Base-by-base conservation (phyloP, 2,888 invertebrate species). In the Polydrusus cervinus region DNA sequence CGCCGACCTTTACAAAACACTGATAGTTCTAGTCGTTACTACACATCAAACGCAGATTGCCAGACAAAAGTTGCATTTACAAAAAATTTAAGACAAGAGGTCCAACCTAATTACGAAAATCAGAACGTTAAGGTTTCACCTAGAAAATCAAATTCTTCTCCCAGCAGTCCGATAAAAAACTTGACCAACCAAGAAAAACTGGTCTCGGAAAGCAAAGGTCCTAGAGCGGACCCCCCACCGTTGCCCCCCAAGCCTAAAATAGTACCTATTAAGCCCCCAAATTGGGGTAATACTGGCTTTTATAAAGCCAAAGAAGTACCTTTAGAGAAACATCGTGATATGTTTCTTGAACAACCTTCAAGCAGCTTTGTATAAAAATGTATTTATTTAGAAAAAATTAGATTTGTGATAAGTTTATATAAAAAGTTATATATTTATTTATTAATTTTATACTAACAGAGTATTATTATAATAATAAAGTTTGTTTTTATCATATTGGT, bases 161-260 rank as follows among this genome's bases (percentile, higher is more conserved):
- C 45, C 34, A 61, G 25, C 40, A 62, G 55, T 34, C 65, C 51
- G 38, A 60, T 60, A 60, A 60, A 60, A 16, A 9, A 38, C 18
- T 1, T 60, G 8, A 38, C 74, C 16, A 75, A 64, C 45, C 40
- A 43, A 11, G 74, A 60, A 49, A 64, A 70, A 61, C 5, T 49
- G 34, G 66, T 49, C 13, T 45, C 43, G 25, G 70, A 71, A n/a
- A 53, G 16, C 8, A 79, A 43, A 78, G 81, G 49, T 75, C 75
- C 67, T 38, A 78, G 7, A 65, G 75, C 67, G n/a, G 86, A 89
- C 80, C 93, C 93, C 47, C 94, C 93, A 0, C 93, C 93, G 5
- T 87, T 93, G 80, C 93, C 93, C 20, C 94, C 94, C 18, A 94
- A 94, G 87, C 93, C 93, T 65, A 93, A 93, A 87, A 91, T 92